Evolutionary conservation across 2,113 vertebrate genomes (phyloP).

Genomic region (Excalfactoria chinensis): DNA sequence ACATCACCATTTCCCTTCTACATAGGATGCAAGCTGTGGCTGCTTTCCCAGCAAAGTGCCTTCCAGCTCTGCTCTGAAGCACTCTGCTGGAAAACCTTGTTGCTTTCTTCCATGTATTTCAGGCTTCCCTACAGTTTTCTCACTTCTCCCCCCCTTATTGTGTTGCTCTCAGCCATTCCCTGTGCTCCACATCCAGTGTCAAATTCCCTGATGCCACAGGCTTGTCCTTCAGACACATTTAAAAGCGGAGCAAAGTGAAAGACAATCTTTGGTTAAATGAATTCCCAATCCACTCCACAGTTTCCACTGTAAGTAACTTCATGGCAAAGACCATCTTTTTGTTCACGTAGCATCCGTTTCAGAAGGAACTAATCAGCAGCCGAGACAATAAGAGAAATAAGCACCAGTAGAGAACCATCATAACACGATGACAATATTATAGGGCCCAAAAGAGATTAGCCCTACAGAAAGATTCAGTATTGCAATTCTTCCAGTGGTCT

Average conservation of each 20-base stretch:
- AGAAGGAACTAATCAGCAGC: not conserved
- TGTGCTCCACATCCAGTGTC: not conserved
- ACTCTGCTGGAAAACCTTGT: not conserved
- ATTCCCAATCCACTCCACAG: not conserved
- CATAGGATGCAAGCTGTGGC: not conserved
- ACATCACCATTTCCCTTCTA: not conserved
- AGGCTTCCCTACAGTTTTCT: not conserved
- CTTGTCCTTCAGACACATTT: not conserved
- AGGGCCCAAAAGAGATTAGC: not conserved
- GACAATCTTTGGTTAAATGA: not conserved
- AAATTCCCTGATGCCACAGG: not conserved
- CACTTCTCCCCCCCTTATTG: not conserved
- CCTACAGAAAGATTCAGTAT: not conserved
- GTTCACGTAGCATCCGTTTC: not conserved
- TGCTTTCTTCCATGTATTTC: not conserved
- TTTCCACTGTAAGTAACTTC: not conserved
- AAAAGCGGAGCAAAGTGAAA: not conserved
- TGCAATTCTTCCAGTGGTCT: not conserved
- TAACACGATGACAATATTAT: not conserved
- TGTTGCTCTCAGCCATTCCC: not conserved
- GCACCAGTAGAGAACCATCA: not conserved
- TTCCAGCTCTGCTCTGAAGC: slow-evolving; percentile 7
- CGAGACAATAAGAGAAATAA: not conserved
- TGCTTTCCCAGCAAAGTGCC: not conserved
- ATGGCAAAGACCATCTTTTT: not conserved